Evolutionary conservation across 2,888 invertebrate genomes (phyloP), one percentile per base, ranked within the genome.

Genomic region (Pantelozetes paolii): DNA sequence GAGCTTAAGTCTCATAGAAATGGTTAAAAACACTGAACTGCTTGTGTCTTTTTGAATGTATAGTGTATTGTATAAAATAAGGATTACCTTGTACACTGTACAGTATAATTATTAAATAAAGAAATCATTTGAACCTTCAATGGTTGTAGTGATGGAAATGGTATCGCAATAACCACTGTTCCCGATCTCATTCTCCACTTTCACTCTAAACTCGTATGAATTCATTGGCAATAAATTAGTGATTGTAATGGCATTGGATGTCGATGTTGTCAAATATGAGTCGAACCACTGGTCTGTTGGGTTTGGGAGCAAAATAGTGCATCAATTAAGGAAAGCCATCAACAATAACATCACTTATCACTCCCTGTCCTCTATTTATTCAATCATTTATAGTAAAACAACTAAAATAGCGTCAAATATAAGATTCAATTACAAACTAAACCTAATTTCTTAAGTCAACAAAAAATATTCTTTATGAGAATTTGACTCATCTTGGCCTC

Each of bases 61-160:
- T n/a, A n/a, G n/a, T n/a, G n/a, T n/a, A n/a, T n/a, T n/a, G n/a
- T n/a, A n/a, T n/a, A n/a, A n/a, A n/a, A n/a, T n/a, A n/a, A n/a
- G n/a, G n/a, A n/a, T n/a, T n/a, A n/a, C n/a, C n/a, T n/a, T n/a
- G n/a, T n/a, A n/a, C n/a, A n/a, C n/a, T n/a, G n/a, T n/a, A n/a
- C n/a, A n/a, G n/a, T n/a, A n/a, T n/a, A n/a, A n/a, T n/a, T n/a
- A n/a, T n/a, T n/a, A n/a, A n/a, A n/a, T n/a, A n/a, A n/a, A n/a
- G n/a, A n/a, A 36, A 8, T 9, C 6, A 36, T 36, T 36, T 36
- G 9, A 74, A 81, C 78, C 77, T 82, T 82, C 82, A 75, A 80
- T 79, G 1, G 77, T 77, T 32, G 81, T 81, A 54, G 75, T 76
- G 40, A 78, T 72, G 3, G 73, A 67, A 18, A 78, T 62, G 26